Evolutionary conservation across 2,797 vertebrate genomes (phyloP).

Genomic region (Aulostomus chinensis): DNA sequence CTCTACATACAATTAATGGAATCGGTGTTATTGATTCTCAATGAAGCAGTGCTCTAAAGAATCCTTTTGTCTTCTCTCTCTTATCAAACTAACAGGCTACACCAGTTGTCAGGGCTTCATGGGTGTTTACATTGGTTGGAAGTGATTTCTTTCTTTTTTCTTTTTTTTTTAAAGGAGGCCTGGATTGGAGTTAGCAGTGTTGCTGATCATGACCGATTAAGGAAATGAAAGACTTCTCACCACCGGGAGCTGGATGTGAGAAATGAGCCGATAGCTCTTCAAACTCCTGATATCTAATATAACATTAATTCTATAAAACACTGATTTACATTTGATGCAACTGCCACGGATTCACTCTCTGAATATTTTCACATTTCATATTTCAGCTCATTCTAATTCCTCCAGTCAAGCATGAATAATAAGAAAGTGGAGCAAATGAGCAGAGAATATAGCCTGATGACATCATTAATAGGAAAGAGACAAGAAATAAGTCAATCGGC

Average conservation of each 20-base stretch:
- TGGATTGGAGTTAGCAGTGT: neutral
- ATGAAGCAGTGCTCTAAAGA: conserved; percentile 24
- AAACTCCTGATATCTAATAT: no score
- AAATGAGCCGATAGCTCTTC: neutral
- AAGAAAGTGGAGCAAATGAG: no score
- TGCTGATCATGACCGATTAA: conserved; percentile 12
- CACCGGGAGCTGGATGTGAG: conserved; percentile 11
- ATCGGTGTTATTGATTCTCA: conserved; percentile 53
- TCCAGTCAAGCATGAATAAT: no score
- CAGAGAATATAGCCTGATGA: no score
- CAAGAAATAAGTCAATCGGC: no score
- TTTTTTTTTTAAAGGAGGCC: no score
- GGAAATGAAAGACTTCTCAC: conserved; percentile 35
- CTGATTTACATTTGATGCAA: no score
- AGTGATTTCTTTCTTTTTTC: neutral
- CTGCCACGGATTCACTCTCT: no score
- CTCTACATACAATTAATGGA: conserved; percentile 40
- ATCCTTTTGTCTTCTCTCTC: conserved; percentile 33
- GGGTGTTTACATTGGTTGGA: conserved; percentile 5
- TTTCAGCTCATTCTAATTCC: no score
- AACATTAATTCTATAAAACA: no score
- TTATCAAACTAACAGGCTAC: conserved; percentile 31
- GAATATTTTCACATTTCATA: no score
- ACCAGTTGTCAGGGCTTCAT: conserved; percentile 4
- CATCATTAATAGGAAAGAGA: no score